Base-by-base conservation (phyloP, 2,888 invertebrate genomes). In the Pyrrhopygopsis socrates region DNA sequence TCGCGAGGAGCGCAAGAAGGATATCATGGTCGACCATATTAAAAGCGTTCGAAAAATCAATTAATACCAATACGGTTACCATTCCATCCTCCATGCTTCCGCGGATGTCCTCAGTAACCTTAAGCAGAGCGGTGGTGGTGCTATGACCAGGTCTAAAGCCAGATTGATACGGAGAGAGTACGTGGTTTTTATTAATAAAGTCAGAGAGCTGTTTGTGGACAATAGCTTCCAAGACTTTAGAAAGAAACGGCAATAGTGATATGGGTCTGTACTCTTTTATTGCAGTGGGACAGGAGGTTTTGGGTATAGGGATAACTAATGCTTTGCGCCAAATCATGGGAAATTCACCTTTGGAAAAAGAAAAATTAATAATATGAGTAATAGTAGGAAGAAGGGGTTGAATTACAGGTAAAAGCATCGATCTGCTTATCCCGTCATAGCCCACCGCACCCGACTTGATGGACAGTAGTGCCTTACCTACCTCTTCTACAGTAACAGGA, bases 181-280 rank as follows among this genome's bases (percentile, higher is more conserved):
- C n/a, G n/a, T n/a, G 65, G 13, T 74, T 81, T 18, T 77, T 65
- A 20, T 24, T 30, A 18, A 81, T 18, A 34, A 74, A 81, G 29
- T 5, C 8, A 2, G 77, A 73, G 1, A 81, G n/a, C 68, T 84
- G 58, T 27, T 73, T 58, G 24, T 74, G 54, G 5, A 68, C 74
- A 29, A 50, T 4, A 22, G 65, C 50, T 67, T 85, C 85, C 4
- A 85, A 60, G 20, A 70, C 24, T 81, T 81, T 85, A 20, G 78
- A 85, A 2, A 81, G 54, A 20, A 79, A 38, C 0, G 70, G 81
- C 13, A 45, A 18, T 6, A 45, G 45, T 3, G 45, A 45, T 8
- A 45, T 45, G 18, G 45, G 45, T 15, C 45, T 45, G 15, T 45
- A 45, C 45, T 45, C 38, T 38, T 38, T 38, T 38, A 38, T n/a